Base-by-base conservation (phyloP, 2,888 invertebrate species). In the Nemotelus nigrinus region DNA sequence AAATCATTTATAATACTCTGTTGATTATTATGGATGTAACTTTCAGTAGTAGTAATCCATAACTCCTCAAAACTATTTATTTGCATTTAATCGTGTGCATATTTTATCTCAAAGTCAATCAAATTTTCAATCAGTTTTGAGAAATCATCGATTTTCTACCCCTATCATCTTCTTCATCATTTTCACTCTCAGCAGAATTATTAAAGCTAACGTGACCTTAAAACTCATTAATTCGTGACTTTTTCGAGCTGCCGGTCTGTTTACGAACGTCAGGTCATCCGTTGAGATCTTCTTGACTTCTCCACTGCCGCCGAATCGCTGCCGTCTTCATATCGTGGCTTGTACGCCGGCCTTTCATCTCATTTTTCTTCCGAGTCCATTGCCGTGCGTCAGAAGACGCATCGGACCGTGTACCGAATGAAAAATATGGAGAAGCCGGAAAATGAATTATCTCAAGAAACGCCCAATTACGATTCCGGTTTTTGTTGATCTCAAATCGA, bases 391-490 rank as follows among this genome's bases (percentile, higher is more conserved):
- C 8, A 57, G 25, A 25, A 25, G 25, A 1, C 25, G 25, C 25
- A 25, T 25, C 25, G 25, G 25, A 25, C 25, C 25, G 25, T 25
- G 25, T 25, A 25, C 25, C 25, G 25, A 25, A 25, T 25, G 25
- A 25, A 25, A 25, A 25, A 25, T 25, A 3, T 60, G 60, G 41
- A 60, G 60, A 60, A 60, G 60, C 60, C 60, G 60, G 25, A 60
- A 60, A 60, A 60, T 60, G 60, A 60, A 60, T 60, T 60, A 60
- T 60, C 60, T 60, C 7, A 41, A 41, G 60, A 60, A 60, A 60
- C 60, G 60, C 60, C 60, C 60, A 7, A 60, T 39, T 60, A 60
- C 41, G 60, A 39, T 60, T 39, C 39, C 39, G 41, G 60, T 25
- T 60, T 41, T 60, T 60, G 25, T 60, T 60, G 57, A 8, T 10